These are phyloP conservation scores for Molossus alvarezi DNA, from an alignment of 2,797 vertebrate species.

Conservation along the genomic window DNA sequence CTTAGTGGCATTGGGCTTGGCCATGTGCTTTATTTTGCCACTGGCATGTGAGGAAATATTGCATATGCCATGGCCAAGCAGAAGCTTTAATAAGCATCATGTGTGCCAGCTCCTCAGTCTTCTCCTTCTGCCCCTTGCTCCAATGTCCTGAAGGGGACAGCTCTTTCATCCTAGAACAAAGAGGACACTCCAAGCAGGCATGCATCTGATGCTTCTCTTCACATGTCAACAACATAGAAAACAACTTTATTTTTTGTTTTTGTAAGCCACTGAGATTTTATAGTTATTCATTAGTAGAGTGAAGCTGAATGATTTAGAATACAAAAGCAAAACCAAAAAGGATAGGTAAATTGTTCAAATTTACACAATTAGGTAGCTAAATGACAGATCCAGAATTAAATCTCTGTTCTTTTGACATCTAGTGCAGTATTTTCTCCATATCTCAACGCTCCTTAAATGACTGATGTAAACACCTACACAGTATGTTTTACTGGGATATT, in stretches of 20 bases:
- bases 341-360: not conserved
- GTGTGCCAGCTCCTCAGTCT: not conserved
- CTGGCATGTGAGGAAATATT: not conserved
- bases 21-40: not conserved
- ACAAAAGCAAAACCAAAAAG: constrained; percentile 28
- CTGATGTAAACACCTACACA: not conserved
- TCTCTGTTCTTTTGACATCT: not conserved
- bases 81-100: not conserved
- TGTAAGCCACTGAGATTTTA: not conserved
- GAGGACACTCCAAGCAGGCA: not conserved
- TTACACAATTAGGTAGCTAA: constrained; percentile 5
- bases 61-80: not conserved
- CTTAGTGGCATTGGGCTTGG: not conserved
- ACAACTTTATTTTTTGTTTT: not conserved
- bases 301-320: not conserved
- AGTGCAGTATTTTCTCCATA: not conserved
- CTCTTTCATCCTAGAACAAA: not conserved
- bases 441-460: constrained; percentile 29
- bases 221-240: not conserved
- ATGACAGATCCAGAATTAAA: not conserved
- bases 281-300: not conserved
- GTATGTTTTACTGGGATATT: not conserved
- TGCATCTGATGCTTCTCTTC: not conserved
- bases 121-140: not conserved
- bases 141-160: not conserved